Percentiles rank a stretch among this genome's conserved stretches.
These are phyloP conservation scores for Guaruba guarouba DNA, from an alignment of 2,113 vertebrate species.

Conservation along the genomic window DNA sequence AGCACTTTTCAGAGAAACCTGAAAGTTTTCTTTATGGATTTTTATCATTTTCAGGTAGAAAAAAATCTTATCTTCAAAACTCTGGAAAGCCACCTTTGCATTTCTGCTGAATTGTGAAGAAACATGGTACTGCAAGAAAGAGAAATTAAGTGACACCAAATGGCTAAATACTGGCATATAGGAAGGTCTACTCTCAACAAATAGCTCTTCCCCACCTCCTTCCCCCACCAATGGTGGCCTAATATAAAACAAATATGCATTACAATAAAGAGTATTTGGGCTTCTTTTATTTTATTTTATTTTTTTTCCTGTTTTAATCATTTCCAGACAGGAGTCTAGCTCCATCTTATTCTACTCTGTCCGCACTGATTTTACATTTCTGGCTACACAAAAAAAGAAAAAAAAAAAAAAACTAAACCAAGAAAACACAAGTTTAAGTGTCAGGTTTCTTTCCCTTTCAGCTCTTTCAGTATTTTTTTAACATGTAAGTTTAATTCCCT, in stretches of 20 bases:
- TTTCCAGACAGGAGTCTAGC: background rate
- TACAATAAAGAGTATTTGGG: background rate
- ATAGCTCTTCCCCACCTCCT: background rate
- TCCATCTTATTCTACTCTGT: background rate
- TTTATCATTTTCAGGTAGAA: background rate
- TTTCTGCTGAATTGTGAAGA: background rate
- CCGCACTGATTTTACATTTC: background rate
- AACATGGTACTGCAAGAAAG: background rate
- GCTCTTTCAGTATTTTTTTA: background rate
- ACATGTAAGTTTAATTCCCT: background rate
- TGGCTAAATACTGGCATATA: background rate
- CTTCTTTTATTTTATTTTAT: background rate
- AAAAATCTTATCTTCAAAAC: background rate
- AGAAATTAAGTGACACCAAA: background rate
- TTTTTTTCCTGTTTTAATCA: background rate
- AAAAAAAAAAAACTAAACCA: too few relatives aligned
- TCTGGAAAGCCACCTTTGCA: background rate
- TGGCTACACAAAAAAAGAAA: background rate
- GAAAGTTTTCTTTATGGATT: background rate
- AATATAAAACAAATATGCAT: background rate
- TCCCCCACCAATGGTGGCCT: background rate
- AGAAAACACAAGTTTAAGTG: background rate
- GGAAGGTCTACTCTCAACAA: background rate
- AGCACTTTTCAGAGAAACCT: background rate
- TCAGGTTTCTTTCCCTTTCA: background rate